phyloP scores from a whole-genome alignment of 1,140 invertebrate species.

The Drosophila mayri region DNA sequence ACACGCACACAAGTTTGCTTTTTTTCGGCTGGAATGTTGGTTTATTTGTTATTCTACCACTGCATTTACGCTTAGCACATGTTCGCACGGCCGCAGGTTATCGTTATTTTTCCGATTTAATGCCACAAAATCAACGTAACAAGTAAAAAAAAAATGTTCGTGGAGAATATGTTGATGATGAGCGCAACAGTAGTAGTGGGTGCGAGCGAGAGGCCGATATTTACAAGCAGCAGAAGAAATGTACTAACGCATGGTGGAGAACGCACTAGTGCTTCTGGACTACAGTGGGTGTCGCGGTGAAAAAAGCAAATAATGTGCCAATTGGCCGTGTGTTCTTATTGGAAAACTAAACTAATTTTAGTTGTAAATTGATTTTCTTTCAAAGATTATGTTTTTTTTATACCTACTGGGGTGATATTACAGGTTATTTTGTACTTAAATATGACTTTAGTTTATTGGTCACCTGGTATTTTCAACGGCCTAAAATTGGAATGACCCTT shows the following conservation, averaged over 20 bases:
- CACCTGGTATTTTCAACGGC: background rate
- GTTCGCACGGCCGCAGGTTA: conserved; percentile 28
- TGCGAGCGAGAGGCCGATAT: conserved; percentile 66
- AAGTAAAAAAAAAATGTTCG: conserved; percentile 69
- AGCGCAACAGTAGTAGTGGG: conserved; percentile 74
- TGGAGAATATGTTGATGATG: conserved; percentile 71
- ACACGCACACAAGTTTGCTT: conserved; percentile 36
- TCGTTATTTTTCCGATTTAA: conserved; percentile 35
- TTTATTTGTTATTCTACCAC: conserved; percentile 22
- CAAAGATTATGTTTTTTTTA: too few relatives aligned
- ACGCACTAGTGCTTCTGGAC: conserved; percentile 3
- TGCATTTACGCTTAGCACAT: conserved; percentile 42
- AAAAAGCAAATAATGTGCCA: background rate
- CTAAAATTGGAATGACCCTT: background rate
- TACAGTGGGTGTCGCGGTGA: conserved; percentile 5
- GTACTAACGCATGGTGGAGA: conserved; percentile 25
- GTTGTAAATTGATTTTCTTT: background rate
- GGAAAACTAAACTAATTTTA: background rate
- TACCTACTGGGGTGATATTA: too few relatives aligned
- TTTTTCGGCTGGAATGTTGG: conserved; percentile 36
- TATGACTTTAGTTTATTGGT: background rate
- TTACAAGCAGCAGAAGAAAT: conserved; percentile 38
- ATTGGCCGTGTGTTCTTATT: background rate
- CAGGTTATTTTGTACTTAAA: background rate
- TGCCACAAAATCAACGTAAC: conserved; percentile 54